Percentiles rank a stretch among this genome's conserved stretches.
These are phyloP conservation scores for Uria lomvia DNA, from an alignment of 2,113 vertebrate genomes.

Conservation along the genomic window DNA sequence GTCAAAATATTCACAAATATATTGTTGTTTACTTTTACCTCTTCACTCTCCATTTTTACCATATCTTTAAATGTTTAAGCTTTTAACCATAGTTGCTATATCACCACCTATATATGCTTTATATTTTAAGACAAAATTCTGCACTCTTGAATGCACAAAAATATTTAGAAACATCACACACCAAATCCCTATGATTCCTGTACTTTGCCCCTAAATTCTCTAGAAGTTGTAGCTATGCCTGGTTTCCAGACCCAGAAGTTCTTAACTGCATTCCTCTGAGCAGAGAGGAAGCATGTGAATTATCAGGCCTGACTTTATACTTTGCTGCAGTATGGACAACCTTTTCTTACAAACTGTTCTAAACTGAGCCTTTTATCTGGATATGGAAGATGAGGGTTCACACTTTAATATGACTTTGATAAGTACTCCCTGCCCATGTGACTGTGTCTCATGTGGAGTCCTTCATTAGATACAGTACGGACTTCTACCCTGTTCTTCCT, in stretches of 20 bases:
- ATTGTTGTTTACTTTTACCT: background rate
- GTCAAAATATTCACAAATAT: background rate
- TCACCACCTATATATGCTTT: background rate
- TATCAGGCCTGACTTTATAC: background rate
- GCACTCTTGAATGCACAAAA: background rate
- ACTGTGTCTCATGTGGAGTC: background rate
- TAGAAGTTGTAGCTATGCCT: background rate
- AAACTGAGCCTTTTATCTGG: background rate
- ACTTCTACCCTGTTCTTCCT: background rate
- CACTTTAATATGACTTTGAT: background rate
- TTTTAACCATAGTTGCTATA: background rate
- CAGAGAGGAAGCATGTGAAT: background rate
- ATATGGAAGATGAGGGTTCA: background rate
- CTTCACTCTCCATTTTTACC: background rate
- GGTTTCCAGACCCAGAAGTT: background rate
- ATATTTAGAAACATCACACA: background rate
- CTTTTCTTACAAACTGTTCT: background rate
- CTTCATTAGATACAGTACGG: background rate
- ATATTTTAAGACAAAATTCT: background rate
- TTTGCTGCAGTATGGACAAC: background rate
- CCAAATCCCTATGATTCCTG: background rate
- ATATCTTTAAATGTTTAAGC: background rate
- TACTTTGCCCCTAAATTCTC: background rate
- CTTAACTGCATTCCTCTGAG: background rate
- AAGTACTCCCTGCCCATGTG: background rate